Conservation (phyloP, 1,140 invertebrate species). For the Gonatopus flavifemur region DNA sequence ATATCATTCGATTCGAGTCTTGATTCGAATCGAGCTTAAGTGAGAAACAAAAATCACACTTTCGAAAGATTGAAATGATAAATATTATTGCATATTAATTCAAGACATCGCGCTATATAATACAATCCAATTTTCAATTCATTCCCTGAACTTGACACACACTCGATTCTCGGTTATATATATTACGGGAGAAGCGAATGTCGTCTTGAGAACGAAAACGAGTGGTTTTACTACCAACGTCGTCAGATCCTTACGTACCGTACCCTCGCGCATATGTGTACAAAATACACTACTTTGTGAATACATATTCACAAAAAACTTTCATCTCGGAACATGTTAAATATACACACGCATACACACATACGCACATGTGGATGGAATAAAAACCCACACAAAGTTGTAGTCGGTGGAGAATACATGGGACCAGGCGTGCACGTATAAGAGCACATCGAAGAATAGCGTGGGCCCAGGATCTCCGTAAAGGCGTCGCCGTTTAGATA, state of each 20-base stretch:
- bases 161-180: slow-evolving; percentile 34
- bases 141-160: slow-evolving; percentile 34
- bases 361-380: slow-evolving; percentile 13
- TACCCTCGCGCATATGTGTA: neutral
- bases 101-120: no score
- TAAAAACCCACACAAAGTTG: no score
- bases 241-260: neutral
- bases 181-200: slow-evolving; percentile 27
- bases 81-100: no score
- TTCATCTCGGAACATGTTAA: no score
- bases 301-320: neutral
- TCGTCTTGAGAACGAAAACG: slow-evolving; percentile 23
- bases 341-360: neutral
- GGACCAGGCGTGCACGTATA: slow-evolving; percentile 8
- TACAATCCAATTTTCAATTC: slow-evolving; percentile 35
- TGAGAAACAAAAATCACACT: no score
- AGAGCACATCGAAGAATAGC: slow-evolving; percentile 38
- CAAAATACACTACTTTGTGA: neutral
- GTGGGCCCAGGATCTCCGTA: slow-evolving; percentile 49
- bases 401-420: no score
- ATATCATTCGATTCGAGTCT: no score
- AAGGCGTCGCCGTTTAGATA: slow-evolving; percentile 58
- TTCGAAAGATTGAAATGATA: no score
- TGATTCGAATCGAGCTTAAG: no score
- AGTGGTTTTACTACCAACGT: neutral